Percentiles rank a stretch among this genome's conserved stretches.
These are phyloP conservation scores for Podarcis siculus DNA, from an alignment of 2,797 vertebrate genomes.

Conservation along the genomic window DNA sequence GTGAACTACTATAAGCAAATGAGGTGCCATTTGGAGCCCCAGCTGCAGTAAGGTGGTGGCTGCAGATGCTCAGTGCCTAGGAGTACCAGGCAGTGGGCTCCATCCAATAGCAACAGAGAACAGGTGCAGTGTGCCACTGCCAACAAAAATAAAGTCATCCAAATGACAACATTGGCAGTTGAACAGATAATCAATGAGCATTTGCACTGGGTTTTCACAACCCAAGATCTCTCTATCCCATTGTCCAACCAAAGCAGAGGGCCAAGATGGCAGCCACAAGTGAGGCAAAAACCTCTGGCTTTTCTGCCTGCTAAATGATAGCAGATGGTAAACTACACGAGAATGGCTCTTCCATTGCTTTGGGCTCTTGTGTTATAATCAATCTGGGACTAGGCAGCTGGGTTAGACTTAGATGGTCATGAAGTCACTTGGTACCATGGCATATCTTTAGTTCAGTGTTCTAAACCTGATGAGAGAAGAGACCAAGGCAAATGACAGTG, in stretches of 20 bases:
- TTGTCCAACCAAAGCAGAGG: not conserved
- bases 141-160: conserved; percentile 18
- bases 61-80: not conserved
- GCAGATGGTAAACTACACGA: conserved; percentile 16
- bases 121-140: not conserved
- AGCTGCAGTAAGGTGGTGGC: not conserved
- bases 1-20: not conserved
- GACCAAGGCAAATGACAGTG: not conserved
- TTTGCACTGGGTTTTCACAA: conserved; percentile 3
- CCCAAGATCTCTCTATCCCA: not conserved
- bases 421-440: not conserved
- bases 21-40: not conserved
- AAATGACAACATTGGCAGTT: not conserved
- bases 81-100: not conserved
- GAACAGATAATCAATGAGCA: not conserved
- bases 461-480: not conserved
- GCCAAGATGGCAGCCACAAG: conserved; percentile 2
- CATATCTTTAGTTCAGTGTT: not conserved
- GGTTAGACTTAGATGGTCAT: not conserved
- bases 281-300: not conserved
- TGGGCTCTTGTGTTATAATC: not conserved
- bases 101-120: conserved; percentile 4
- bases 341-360: conserved; percentile 5
- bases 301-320: not conserved
- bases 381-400: not conserved